Evolutionary conservation across 1,140 invertebrate genomes (phyloP).

Genomic region (Phortica variegata): DNA sequence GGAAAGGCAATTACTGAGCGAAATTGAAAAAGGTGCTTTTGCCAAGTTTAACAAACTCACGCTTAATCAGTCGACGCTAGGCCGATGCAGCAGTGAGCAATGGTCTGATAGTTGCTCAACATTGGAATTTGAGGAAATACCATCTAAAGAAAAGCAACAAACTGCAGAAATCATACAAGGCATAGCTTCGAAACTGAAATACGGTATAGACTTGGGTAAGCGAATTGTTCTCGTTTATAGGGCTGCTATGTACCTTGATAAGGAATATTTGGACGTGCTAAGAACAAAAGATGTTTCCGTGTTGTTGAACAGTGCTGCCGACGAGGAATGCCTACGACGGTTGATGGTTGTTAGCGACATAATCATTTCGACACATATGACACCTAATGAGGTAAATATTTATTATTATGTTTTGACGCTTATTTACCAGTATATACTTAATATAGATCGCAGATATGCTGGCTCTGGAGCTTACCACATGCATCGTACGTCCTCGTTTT

Average conservation of each 20-base stretch:
- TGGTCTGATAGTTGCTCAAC: constrained; percentile 42
- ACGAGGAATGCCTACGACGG: constrained; percentile 60
- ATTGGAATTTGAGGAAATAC: constrained; percentile 51
- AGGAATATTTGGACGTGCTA: constrained; percentile 61
- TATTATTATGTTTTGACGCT: no score
- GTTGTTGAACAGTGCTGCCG: constrained; percentile 61
- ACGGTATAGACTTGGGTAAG: constrained; percentile 60
- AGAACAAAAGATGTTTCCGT: constrained; percentile 59
- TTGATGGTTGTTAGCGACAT: constrained; percentile 63
- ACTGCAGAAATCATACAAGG: constrained; percentile 48
- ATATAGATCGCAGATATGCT: constrained; percentile 56
- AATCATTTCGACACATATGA: constrained; percentile 59
- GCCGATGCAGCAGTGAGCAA: constrained; percentile 34
- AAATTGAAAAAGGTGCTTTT: constrained; percentile 46
- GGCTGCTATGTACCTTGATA: constrained; percentile 60
- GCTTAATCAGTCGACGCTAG: constrained; percentile 32
- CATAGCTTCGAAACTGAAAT: constrained; percentile 54
- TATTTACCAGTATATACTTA: not conserved
- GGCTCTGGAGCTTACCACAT: constrained; percentile 57
- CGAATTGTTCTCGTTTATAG: constrained; percentile 61
- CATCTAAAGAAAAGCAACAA: constrained; percentile 48
- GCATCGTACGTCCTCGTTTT: constrained; percentile 56
- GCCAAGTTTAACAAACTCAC: constrained; percentile 48
- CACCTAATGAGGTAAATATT: constrained; percentile 36
- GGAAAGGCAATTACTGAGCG: constrained; percentile 41